Evolutionary conservation across 2,888 invertebrate species (phyloP), one percentile per base, ranked within the genome.

Genomic region (Cephus rjabovi): DNA sequence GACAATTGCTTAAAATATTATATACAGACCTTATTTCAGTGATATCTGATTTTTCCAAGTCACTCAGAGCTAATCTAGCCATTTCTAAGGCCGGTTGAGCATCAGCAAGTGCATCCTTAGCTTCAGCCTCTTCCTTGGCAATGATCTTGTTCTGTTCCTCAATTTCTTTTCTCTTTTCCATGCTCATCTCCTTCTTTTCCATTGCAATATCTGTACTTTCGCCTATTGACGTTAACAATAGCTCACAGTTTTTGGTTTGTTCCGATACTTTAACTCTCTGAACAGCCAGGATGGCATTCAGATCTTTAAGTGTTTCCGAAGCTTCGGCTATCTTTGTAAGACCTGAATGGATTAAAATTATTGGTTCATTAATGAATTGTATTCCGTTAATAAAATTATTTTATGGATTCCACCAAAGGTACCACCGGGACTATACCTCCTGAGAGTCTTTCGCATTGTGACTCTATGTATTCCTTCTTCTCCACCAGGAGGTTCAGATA

Each of bases 311-410:
- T 89, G 97, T 96, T 1, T 94, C 94, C 78, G 96, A 96, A 0
- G 98, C 98, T 89, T 98, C 98, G 56, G 95, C 96, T 77, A 98
- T 97, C 92, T 97, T 97, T n/a, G 93, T 93, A 82, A 97, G 90
- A 56, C 89, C 88, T 90, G 77, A 35, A 34, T 37, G 68, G 0
- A 71, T 31, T 37, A 31, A 73, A 40, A 70, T 69, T 3, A 75
- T 71, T 71, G 4, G 12, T 31, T 71, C 12, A 71, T 12, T 9
- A 9, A 30, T 6, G 71, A 1, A 56, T 23, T 23, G 56, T 9
- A 9, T 23, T 23, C 56, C 56, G 2, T 23, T 56, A 56, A 31
- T 71, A 15, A 9, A 30, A 30, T 33, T 71, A 33, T 31, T 71
- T 12, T 15, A 33, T 3, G 0, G 0, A 31, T 71, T 9, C 34